A percentile compares a stretch with the other conserved stretches of the same genome.
phyloP scores from a whole-genome alignment of 1,140 invertebrate genomes.

The Gonatopus flavifemur region DNA sequence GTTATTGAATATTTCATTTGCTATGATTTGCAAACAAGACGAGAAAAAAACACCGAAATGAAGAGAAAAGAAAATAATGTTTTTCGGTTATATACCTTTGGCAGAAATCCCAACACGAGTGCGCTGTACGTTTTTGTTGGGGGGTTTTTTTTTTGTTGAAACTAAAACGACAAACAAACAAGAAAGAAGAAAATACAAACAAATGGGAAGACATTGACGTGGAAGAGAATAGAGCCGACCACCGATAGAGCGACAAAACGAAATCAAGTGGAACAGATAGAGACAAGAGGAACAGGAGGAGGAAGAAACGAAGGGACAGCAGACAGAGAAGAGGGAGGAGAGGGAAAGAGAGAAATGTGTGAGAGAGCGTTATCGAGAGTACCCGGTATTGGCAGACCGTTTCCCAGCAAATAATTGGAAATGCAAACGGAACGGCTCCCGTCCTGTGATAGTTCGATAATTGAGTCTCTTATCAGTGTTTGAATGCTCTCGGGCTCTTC shows the following conservation, averaged over 20 bases:
- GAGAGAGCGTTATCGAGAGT: constrained; percentile 44
- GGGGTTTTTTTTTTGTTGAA: too few relatives aligned
- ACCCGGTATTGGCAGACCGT: constrained; percentile 55
- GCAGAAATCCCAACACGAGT: too few relatives aligned
- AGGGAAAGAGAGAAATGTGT: constrained; percentile 12
- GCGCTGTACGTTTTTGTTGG: too few relatives aligned
- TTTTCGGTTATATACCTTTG: neutral
- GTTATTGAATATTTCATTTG: too few relatives aligned
- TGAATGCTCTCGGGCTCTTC: constrained; percentile 34
- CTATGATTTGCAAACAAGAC: too few relatives aligned
- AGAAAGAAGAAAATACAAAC: constrained; percentile 3
- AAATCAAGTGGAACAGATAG: too few relatives aligned
- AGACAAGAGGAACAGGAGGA: too few relatives aligned
- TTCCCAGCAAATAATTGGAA: constrained; percentile 59
- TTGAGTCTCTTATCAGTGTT: constrained; percentile 58
- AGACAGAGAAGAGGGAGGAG: neutral
- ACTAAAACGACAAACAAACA: neutral
- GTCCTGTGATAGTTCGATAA: constrained; percentile 57
- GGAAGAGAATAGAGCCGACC: too few relatives aligned
- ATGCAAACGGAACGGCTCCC: constrained; percentile 56
- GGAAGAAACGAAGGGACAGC: neutral
- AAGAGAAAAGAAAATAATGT: too few relatives aligned
- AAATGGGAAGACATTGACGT: too few relatives aligned
- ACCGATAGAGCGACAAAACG: too few relatives aligned
- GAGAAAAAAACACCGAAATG: too few relatives aligned